These are phyloP conservation scores for Chiridota heheva DNA, from an alignment of 35 echinoderm and acorn worm species.

Conservation along the genomic window DNA sequence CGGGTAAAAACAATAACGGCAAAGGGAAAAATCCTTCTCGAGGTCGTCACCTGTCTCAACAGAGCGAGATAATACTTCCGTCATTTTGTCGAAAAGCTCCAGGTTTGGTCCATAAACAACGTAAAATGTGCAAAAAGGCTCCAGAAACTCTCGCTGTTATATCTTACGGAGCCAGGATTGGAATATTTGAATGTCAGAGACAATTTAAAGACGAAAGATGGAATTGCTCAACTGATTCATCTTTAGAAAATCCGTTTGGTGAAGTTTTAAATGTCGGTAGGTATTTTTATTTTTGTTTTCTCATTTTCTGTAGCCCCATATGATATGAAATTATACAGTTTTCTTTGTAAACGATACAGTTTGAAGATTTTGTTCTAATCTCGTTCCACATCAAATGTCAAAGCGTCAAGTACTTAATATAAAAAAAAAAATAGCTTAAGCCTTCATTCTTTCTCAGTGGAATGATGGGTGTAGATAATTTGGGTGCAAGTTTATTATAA, in stretches of 20 bases:
- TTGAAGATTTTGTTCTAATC: too few relatives aligned
- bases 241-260: slow-evolving; percentile 41
- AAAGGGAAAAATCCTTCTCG: not conserved
- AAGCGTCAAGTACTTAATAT: too few relatives aligned
- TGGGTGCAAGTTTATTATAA: too few relatives aligned
- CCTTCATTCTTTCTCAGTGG: too few relatives aligned
- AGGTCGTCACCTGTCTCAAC: not conserved
- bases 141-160: slow-evolving; percentile 13
- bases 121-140: slow-evolving; percentile 14
- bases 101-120: slow-evolving; percentile 18
- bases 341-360: too few relatives aligned
- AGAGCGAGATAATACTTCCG: slow-evolving; percentile 8
- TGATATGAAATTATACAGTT: too few relatives aligned
- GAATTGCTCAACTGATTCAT: slow-evolving; percentile 25
- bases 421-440: too few relatives aligned
- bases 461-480: too few relatives aligned
- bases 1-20: not conserved
- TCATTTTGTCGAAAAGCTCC: slow-evolving; percentile 29
- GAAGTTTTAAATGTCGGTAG: slow-evolving; percentile 34
- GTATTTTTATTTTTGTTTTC: too few relatives aligned
- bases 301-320: too few relatives aligned
- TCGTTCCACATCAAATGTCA: too few relatives aligned
- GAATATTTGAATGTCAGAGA: slow-evolving; percentile 34
- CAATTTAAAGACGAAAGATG: slow-evolving; percentile 41
- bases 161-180: slow-evolving; percentile 28